phyloP scores from a whole-genome alignment of 1,140 invertebrate species.

The Stenopsyche tienmushanensis region DNA sequence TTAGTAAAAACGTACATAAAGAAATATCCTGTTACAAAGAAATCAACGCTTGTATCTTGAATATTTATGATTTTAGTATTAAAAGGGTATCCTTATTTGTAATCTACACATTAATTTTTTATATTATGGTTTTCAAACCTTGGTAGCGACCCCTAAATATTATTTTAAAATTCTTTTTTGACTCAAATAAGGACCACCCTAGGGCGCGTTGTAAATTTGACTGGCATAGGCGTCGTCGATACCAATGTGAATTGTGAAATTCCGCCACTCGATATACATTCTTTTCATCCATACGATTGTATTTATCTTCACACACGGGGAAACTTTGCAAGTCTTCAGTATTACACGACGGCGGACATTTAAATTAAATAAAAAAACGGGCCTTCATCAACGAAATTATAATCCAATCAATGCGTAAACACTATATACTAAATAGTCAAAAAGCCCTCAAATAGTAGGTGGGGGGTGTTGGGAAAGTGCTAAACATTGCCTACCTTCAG shows the following conservation, averaged over 20 bases:
- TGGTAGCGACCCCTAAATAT: no score
- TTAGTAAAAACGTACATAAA: no score
- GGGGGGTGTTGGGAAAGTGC: background rate
- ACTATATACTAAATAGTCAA: background rate
- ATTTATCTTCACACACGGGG: background rate
- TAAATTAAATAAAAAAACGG: background rate
- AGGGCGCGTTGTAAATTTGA: no score
- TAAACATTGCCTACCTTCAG: slow-evolving; percentile 18
- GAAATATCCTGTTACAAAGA: no score
- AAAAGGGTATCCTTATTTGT: no score
- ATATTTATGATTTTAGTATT: no score
- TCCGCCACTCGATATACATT: background rate
- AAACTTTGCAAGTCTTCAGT: background rate
- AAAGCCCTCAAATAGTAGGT: slow-evolving; percentile 15
- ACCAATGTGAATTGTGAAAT: slow-evolving; percentile 9
- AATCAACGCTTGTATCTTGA: no score
- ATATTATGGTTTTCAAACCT: no score
- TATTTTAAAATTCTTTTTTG: no score
- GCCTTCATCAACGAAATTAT: background rate
- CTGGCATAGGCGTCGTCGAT: no score
- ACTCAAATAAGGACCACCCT: no score
- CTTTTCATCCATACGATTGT: background rate
- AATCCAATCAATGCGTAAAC: background rate
- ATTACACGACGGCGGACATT: background rate
- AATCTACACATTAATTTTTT: no score